phyloP scores from a whole-genome alignment of 1,140 invertebrate species.

The Lepidurus couesii region DNA sequence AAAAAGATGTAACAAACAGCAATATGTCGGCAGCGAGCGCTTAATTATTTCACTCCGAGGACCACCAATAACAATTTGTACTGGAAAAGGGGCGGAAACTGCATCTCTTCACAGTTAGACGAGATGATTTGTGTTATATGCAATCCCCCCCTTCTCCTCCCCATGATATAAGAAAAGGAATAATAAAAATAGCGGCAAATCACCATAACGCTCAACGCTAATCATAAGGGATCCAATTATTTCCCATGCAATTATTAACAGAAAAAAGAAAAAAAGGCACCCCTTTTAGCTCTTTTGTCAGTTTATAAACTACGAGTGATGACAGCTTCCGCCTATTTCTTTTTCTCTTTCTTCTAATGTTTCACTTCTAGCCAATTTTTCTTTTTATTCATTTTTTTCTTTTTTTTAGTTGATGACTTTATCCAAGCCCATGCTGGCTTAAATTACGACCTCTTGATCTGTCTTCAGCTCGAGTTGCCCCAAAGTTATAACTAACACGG shows the following conservation, averaged over 20 bases:
- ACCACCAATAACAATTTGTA: neutral
- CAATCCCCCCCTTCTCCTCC: neutral
- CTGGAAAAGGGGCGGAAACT: neutral
- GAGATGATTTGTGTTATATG: slow-evolving; percentile 9
- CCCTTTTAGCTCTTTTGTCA: neutral
- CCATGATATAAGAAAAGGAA: neutral
- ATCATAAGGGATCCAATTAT: slow-evolving; percentile 26
- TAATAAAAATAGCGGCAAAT: slow-evolving; percentile 1
- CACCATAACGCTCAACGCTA: neutral
- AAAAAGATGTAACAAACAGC: too few species aligned
- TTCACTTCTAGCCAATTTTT: neutral
- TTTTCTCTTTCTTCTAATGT: slow-evolving; percentile 25
- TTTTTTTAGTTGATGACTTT: slow-evolving; percentile 2
- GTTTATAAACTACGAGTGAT: neutral
- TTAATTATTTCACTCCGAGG: too few species aligned
- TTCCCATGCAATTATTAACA: neutral
- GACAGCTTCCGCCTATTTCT: slow-evolving; percentile 26
- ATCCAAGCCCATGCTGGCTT: slow-evolving; percentile 24
- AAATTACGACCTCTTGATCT: slow-evolving; percentile 30
- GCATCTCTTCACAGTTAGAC: neutral
- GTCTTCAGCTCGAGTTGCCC: slow-evolving; percentile 24
- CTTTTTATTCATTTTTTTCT: slow-evolving; percentile 26
- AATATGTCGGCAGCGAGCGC: too few species aligned
- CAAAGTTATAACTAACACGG: slow-evolving; percentile 19
- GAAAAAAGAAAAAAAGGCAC: neutral